Evolutionary conservation across 2,113 vertebrate species (phyloP), one percentile per base, ranked within the genome.

Genomic region (Poicephalus meyeri): DNA sequence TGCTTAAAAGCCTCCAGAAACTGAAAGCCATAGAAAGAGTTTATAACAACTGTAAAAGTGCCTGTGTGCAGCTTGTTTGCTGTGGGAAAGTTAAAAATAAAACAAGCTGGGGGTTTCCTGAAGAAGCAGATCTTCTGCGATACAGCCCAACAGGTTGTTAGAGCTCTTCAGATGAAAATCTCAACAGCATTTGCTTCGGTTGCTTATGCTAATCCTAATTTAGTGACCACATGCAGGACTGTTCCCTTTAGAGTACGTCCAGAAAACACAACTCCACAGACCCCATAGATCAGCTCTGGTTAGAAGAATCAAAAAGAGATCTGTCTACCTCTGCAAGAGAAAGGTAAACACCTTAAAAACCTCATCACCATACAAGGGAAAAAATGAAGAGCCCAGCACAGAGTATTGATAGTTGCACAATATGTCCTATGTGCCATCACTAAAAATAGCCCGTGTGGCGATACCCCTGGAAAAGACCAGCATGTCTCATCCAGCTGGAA

Each of bases 311-410:
- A 70, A 58, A 85, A 63, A 70, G 46, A 81, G 33, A 68, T 66
- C 46, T 0, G 5, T 81, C 47, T 37, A 49, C 61, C 65, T 92
- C 70, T 41, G 61, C 29, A 46, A 44, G 80, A 88, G 78, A 93
- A 91, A 68, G 63, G 20, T 72, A 76, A 95, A 95, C 91, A 84
- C 89, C 65, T 95, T 80, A 79, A 79, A 91, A 93, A 78, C 55
- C 53, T 86, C 81, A 92, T 65, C 70, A 79, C 95, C 92, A 96
- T 96, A 95, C 89, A 96, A 93, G 95, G 91, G 66, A 83, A 96
- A 94, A 95, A 91, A 96, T 53, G 80, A 94, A 84, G 86, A 94
- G 41, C 82, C 52, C 47, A 4, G 91, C 66, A 35, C 80, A 7
- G 37, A 49, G 89, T 85, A 65, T 44, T 46, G 83, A 58, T 41